Percentiles rank a stretch among this genome's conserved stretches.
These are phyloP conservation scores for Bhutanitis thaidina DNA, from an alignment of 2,888 invertebrate species.

Conservation along the genomic window DNA sequence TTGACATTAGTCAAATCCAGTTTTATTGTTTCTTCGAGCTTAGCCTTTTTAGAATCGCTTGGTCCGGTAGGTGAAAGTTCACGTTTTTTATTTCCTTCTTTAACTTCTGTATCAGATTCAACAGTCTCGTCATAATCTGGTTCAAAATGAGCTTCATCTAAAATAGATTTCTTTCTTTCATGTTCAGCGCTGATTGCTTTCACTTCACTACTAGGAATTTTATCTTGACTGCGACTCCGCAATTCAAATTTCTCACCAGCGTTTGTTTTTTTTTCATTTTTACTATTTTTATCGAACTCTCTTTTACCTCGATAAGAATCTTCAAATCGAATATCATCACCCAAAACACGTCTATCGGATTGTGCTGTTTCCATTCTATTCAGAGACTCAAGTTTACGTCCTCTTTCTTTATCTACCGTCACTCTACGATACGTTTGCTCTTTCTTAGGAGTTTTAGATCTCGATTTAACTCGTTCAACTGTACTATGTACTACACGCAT, in stretches of 20 bases:
- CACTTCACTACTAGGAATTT: constrained; percentile 29
- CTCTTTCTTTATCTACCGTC: constrained; percentile 68
- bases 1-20: constrained; percentile 70
- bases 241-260: constrained; percentile 21
- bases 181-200: constrained; percentile 53
- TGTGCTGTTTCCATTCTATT: constrained; percentile 44
- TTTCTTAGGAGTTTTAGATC: constrained; percentile 73
- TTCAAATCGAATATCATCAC: constrained; percentile 42
- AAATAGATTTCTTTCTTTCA: constrained; percentile 82
- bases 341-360: constrained; percentile 43
- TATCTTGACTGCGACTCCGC: constrained; percentile 23
- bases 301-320: constrained; percentile 44
- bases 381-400: constrained; percentile 52
- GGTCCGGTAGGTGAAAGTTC: constrained; percentile 46
- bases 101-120: constrained; percentile 82
- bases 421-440: constrained; percentile 70
- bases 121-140: constrained; percentile 85
- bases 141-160: constrained; percentile 87
- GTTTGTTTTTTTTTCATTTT: constrained; percentile 33
- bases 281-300: constrained; percentile 41
- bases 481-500: constrained; percentile 76
- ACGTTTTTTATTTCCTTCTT: constrained; percentile 68
- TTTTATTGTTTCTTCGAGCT: constrained; percentile 69
- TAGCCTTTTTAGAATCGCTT: constrained; percentile 51
- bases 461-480: constrained; percentile 75